These are phyloP conservation scores for Erebia palarica DNA, from an alignment of 2,888 invertebrate genomes.

Conservation along the genomic window DNA sequence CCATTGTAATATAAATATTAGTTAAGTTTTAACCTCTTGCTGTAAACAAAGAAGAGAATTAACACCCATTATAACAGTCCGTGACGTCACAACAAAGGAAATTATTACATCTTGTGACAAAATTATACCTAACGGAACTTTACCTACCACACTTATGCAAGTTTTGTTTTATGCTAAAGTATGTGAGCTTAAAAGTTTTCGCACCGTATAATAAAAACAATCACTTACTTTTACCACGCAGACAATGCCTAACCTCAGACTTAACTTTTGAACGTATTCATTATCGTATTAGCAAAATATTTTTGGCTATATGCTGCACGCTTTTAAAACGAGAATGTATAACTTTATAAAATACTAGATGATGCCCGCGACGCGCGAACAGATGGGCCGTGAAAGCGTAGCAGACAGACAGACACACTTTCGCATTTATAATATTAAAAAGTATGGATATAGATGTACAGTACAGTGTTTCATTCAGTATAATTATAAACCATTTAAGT, in stretches of 20 bases:
- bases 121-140: constrained; percentile 9
- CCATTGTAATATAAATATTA: too few relatives aligned
- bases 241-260: background rate
- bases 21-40: too few relatives aligned
- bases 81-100: constrained; percentile 8
- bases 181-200: background rate
- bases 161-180: background rate
- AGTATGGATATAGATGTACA: too few relatives aligned
- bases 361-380: too few relatives aligned
- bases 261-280: constrained; percentile 1
- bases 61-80: background rate
- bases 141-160: background rate
- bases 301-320: too few relatives aligned
- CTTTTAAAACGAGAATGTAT: too few relatives aligned
- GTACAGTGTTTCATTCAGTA: too few relatives aligned
- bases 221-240: background rate
- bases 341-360: too few relatives aligned
- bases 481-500: too few relatives aligned
- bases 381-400: too few relatives aligned
- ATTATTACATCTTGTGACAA: constrained; percentile 3
- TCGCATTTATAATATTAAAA: too few relatives aligned
- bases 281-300: background rate
- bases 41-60: constrained; percentile 5
- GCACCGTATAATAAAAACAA: background rate
- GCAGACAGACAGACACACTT: too few relatives aligned